phyloP scores from a whole-genome alignment of 2,113 vertebrate species.

The Clarias batrachus region DNA sequence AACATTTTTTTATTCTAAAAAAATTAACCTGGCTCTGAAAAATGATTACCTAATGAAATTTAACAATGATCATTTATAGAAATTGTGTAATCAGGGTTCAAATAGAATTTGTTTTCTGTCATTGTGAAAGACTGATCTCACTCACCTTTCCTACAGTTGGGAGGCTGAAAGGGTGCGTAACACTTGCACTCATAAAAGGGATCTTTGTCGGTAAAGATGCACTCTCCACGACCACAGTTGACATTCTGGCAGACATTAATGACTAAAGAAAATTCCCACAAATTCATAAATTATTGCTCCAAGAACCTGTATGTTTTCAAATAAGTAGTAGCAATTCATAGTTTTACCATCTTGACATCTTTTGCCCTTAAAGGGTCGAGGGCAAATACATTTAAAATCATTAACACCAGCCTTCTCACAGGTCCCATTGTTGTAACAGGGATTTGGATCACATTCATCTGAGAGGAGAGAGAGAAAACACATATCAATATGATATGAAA shows the following conservation, averaged over 20 bases:
- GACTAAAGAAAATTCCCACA: conserved; percentile 52
- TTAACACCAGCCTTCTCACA: conserved; percentile 21
- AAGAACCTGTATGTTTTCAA: neutral
- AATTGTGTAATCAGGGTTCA: neutral
- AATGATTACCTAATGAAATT: neutral
- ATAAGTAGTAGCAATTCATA: neutral
- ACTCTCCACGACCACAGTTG: conserved; percentile 63
- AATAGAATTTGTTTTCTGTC: neutral
- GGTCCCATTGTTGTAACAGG: conserved; percentile 59
- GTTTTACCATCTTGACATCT: conserved; percentile 62
- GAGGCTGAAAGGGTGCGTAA: conserved; percentile 51
- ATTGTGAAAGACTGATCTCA: neutral
- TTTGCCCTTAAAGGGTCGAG: conserved; percentile 59
- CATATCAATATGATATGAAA: neutral
- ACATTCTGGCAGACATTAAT: conserved; percentile 58
- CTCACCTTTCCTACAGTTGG: conserved; percentile 64
- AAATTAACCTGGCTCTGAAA: neutral
- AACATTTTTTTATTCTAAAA: neutral
- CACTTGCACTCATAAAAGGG: conserved; percentile 68
- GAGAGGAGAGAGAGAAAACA: neutral
- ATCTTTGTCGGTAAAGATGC: conserved; percentile 48
- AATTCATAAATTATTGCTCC: neutral
- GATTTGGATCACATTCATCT: conserved; percentile 65
- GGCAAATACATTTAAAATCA: conserved; percentile 59
- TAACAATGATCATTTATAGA: neutral